Base-by-base conservation (phyloP, 1,140 invertebrate genomes). In the Melitaea cinxia region DNA sequence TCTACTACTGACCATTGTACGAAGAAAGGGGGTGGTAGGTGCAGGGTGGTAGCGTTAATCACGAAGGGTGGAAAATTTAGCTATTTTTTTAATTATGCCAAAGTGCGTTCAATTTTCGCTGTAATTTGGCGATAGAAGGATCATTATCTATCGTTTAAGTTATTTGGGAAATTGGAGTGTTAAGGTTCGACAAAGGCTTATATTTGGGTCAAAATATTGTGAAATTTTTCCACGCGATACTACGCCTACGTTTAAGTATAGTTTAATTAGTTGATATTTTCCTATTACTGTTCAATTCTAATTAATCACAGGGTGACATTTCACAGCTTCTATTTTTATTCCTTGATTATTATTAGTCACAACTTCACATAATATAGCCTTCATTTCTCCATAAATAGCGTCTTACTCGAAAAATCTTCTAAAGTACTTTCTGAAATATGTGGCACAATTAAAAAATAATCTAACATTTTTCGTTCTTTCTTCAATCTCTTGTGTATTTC, bases 41-140 rank as follows among this genome's bases (percentile, higher is more conserved):
- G 67, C 65, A 57, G 72, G 69, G 35, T 53, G 72, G 66, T 19
- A 67, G 61, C 59, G 75, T 85, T 87, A 87, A 87, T 87, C 80
- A 84, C 73, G 53, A 59, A 64, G 78, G 85, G 85, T 80, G 82
- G 83, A 83, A 85, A 86, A 85, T 82, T 85, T 88, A 80, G 79
- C 76, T 57, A n/a, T n/a, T n/a, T 85, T 88, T 86, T 86, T 88
- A 86, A 88, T 88, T 88, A 86, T 72, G 68, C 60, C 63, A 65
- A 73, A 77, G 81, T 82, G 83, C 81, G 82, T 85, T 85, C 70
- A 70, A 78, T 70, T 64, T 81, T 76, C 72, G 73, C 54, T 67
- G 75, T 75, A 75, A 77, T 71, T 73, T 74, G 66, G 62, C 68
- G 58, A 61, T 77, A 77, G 77, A 37, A n/a, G 45, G 19, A 30